Evolutionary conservation across 2,888 invertebrate species (phyloP).

Genomic region (Clostera curtula): DNA sequence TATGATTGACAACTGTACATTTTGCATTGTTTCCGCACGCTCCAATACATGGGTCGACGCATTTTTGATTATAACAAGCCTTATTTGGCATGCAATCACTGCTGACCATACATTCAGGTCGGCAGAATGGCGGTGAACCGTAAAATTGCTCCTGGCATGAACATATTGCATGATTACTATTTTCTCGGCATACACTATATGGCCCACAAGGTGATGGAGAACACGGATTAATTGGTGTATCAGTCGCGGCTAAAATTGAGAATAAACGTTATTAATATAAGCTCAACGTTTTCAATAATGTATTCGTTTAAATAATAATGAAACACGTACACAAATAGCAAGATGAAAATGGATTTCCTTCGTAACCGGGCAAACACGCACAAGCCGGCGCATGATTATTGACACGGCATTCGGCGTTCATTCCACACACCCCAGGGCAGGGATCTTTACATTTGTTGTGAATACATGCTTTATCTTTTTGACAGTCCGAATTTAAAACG

Average conservation of each 20-base stretch:
- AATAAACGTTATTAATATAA: conserved; percentile 1
- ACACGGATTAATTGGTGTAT: conserved; percentile 70
- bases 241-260: conserved; percentile 46
- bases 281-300: neutral
- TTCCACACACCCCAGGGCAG: conserved; percentile 87
- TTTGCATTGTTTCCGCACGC: conserved; percentile 88
- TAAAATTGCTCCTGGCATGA: conserved; percentile 86
- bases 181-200: conserved; percentile 84
- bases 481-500: conserved; percentile 89
- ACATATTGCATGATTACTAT: conserved; percentile 85
- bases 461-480: conserved; percentile 83
- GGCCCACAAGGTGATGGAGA: conserved; percentile 84
- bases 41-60: conserved; percentile 87
- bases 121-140: conserved; percentile 85
- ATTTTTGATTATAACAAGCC: conserved; percentile 87
- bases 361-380: conserved; percentile 81
- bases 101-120: conserved; percentile 88
- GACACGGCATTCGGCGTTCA: conserved; percentile 88
- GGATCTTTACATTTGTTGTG: conserved; percentile 91
- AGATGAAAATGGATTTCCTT: conserved; percentile 85
- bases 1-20: conserved; percentile 89
- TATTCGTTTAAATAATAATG: conserved; percentile 4
- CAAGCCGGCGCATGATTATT: conserved; percentile 89
- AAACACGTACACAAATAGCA: conserved; percentile 75
- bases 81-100: conserved; percentile 87